Evolutionary conservation across 2,888 invertebrate species (phyloP).

Genomic region (Synanthedon myopaeformis): DNA sequence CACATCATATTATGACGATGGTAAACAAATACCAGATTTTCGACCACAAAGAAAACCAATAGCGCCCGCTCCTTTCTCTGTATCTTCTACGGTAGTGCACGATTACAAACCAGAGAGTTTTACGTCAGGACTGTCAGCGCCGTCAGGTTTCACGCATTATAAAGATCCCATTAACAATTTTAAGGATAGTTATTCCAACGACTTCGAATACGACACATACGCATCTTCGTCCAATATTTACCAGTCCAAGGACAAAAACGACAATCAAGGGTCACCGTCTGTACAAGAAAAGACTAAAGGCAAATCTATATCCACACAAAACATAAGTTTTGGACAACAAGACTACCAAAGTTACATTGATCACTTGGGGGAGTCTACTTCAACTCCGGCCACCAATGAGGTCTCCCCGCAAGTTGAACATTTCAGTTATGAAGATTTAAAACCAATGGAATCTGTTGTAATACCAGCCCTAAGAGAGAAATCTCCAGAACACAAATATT

Average conservation of each 20-base stretch:
- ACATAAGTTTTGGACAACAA: constrained; percentile 51
- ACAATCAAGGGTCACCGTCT: constrained; percentile 16
- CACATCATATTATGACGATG: constrained; percentile 16
- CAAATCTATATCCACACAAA: constrained; percentile 57
- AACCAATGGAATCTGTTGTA: constrained; percentile 22
- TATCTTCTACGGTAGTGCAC: constrained; percentile 49
- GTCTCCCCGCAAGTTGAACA: background rate
- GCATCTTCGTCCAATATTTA: constrained; percentile 46
- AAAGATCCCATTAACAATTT: constrained; percentile 41
- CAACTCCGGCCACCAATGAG: constrained; percentile 7
- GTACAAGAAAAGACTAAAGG: constrained; percentile 31
- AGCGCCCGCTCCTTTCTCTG: constrained; percentile 38
- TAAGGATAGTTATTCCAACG: constrained; percentile 39
- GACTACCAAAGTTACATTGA: constrained; percentile 47
- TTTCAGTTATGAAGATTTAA: constrained; percentile 23
- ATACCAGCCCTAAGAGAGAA: constrained; percentile 34
- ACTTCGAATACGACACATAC: constrained; percentile 45
- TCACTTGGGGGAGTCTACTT: constrained; percentile 35
- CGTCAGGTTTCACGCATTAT: constrained; percentile 27
- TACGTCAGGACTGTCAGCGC: constrained; percentile 15
- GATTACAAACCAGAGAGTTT: constrained; percentile 40
- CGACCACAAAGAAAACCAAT: constrained; percentile 27
- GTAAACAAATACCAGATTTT: constrained; percentile 31
- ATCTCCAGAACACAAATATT: constrained; percentile 47
- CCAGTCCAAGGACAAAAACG: constrained; percentile 29